phyloP scores from a whole-genome alignment of 1,140 invertebrate species.

The Grapholita molesta region DNA sequence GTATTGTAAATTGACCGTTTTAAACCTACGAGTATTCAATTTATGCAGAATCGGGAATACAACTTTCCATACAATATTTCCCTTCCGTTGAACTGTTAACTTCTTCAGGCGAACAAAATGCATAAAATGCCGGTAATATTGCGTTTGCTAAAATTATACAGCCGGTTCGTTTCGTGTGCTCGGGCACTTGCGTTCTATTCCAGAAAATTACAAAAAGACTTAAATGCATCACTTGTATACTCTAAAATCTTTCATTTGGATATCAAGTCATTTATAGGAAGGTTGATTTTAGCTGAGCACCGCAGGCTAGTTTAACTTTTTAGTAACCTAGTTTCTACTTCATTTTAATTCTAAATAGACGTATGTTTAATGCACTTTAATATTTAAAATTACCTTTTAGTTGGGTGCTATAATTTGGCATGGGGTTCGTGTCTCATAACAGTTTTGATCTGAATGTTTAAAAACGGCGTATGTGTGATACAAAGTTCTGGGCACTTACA shows the following conservation, averaged over 20 bases:
- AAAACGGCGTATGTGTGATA: neutral
- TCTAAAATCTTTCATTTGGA: too few relatives aligned
- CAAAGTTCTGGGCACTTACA: neutral
- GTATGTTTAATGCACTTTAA: neutral
- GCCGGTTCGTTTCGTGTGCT: neutral
- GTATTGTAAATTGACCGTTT: too few relatives aligned
- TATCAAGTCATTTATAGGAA: neutral
- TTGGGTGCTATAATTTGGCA: neutral
- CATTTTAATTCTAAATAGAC: neutral
- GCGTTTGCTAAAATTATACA: neutral
- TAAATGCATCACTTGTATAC: too few relatives aligned
- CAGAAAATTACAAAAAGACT: too few relatives aligned
- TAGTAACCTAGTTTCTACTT: neutral
- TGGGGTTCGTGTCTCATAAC: neutral
- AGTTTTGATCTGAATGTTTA: neutral
- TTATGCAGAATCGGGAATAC: neutral
- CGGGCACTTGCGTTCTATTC: neutral
- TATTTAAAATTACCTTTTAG: neutral
- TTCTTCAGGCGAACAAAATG: neutral
- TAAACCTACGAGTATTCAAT: too few relatives aligned
- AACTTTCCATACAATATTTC: neutral
- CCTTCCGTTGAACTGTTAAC: neutral
- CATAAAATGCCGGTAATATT: slow-evolving; percentile 1
- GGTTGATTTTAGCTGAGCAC: neutral
- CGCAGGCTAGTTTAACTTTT: neutral